phyloP scores from a whole-genome alignment of 2,888 invertebrate species.

The Harpalus rubripes region DNA sequence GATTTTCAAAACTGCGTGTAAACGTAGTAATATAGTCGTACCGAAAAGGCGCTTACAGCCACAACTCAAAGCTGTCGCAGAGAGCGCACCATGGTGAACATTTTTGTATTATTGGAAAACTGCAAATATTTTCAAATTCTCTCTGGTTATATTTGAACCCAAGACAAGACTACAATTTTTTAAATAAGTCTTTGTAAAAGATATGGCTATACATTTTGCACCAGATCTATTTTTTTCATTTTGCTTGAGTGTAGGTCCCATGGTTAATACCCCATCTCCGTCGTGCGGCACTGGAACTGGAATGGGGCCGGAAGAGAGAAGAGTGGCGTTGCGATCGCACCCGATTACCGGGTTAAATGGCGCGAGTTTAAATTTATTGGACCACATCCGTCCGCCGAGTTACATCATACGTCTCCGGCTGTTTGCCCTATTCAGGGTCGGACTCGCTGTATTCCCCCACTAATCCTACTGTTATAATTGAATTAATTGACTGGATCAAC shows the following conservation, averaged over 20 bases:
- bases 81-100: too few relatives aligned
- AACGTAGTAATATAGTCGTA: too few relatives aligned
- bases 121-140: too few relatives aligned
- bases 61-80: too few relatives aligned
- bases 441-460: background rate
- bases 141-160: too few relatives aligned
- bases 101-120: too few relatives aligned
- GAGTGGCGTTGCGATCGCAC: constrained; percentile 67
- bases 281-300: background rate
- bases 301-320: constrained; percentile 6
- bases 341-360: constrained; percentile 73
- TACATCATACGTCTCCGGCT: constrained; percentile 53
- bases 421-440: constrained; percentile 24
- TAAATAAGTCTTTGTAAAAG: too few relatives aligned
- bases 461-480: constrained; percentile 12
- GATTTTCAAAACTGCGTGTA: too few relatives aligned
- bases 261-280: background rate
- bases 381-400: constrained; percentile 71
- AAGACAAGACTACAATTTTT: too few relatives aligned
- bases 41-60: too few relatives aligned
- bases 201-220: too few relatives aligned
- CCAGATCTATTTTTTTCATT: background rate
- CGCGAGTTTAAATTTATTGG: constrained; percentile 72
- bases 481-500: constrained; percentile 9
- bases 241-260: background rate